Base-by-base conservation (phyloP, 2,888 invertebrate genomes). In the Myopa tessellatipennis region DNA sequence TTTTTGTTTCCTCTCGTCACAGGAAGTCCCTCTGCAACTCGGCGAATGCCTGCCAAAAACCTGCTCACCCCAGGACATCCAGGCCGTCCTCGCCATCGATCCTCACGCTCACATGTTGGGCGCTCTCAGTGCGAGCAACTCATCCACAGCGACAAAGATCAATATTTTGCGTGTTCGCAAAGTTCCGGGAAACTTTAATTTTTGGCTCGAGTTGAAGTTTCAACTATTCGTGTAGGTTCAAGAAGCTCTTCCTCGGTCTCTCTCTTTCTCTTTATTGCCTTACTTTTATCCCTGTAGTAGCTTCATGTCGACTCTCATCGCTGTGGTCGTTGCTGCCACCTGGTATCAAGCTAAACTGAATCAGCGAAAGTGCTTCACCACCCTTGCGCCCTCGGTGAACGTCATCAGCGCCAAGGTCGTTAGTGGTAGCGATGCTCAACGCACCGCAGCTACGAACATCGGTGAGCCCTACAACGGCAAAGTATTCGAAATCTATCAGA, bases 1-100 rank as follows among this genome's bases (percentile, higher is more conserved):
- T 45, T 10, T 6, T 7, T 70, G 4, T 65, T n/a, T 4, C 40
- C 36, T 74, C 45, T 71, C 38, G 14, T 38, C 45, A 72, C 72
- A 94, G 94, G 91, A 92, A 80, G 91, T 94, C 80, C 90, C 92
- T 84, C 89, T 95, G 82, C 91, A 93, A 86, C 89, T 95, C 75
- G 95, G 95, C 10, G 92, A 94, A 85, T 95, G 95, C 85, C 88
- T 95, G 82, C 95, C 95, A 7, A 90, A 91, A 77, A 92, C 93
- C 0, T 95, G 95, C 86, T 91, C 90, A 67, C 85, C 90, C 1
- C 84, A 87, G 1, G 92, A 93, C 79, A 86, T 94, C 34, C 88
- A 90, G 61, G 86, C 88, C 2, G 86, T 87, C 91, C 79, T 89
- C 88, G 81, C 87, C 83, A 67, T 85, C 60, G 89, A 89, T 83